Evolutionary conservation across 2,797 vertebrate genomes (phyloP).

Genomic region (Varecia variegata): DNA sequence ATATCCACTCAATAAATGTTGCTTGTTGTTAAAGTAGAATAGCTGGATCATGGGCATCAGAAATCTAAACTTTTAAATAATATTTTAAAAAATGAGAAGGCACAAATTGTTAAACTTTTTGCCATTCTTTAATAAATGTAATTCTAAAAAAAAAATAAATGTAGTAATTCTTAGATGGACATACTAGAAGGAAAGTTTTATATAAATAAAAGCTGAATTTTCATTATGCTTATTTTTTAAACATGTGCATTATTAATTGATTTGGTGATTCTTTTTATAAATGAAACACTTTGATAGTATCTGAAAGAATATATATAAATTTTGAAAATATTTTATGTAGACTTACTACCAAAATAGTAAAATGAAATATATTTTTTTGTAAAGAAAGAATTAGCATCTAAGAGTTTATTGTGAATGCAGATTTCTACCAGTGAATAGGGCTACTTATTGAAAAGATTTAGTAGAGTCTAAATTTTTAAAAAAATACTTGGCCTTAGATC

Average conservation of each 20-base stretch:
- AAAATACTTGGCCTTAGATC: background rate
- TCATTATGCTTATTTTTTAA: conserved; percentile 8
- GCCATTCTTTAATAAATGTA: background rate
- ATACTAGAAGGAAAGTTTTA: background rate
- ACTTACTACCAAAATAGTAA: background rate
- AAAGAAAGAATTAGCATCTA: background rate
- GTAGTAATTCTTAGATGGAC: background rate
- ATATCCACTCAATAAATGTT: background rate
- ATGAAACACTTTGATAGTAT: background rate
- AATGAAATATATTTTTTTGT: background rate
- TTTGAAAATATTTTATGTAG: conserved; percentile 33
- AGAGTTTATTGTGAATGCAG: background rate
- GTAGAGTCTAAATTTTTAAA: background rate
- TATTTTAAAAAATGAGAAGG: background rate
- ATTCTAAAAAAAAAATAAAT: too few species aligned
- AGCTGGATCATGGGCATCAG: background rate
- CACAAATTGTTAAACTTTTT: background rate
- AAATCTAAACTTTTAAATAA: background rate
- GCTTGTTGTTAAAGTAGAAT: background rate
- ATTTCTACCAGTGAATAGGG: background rate
- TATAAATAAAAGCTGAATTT: background rate
- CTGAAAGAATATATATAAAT: background rate
- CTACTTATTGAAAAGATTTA: background rate
- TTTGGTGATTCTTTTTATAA: background rate
- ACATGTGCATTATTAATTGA: background rate